Percentiles rank a stretch among this genome's conserved stretches.
These are phyloP conservation scores for Ophonus ardosiacus DNA, from an alignment of 2,888 invertebrate genomes.

Conservation along the genomic window DNA sequence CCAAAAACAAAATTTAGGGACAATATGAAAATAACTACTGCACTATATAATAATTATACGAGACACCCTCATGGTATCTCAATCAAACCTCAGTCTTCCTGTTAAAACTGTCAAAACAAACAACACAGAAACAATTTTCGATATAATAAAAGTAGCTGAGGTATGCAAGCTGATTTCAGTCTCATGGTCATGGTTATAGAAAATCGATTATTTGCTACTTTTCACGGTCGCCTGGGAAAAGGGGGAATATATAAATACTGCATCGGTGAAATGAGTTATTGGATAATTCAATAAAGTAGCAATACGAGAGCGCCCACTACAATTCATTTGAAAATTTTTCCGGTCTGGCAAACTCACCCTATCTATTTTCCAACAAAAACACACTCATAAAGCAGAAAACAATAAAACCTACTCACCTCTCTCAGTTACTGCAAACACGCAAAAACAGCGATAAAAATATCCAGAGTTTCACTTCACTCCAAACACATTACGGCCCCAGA, in stretches of 20 bases:
- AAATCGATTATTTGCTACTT: background rate
- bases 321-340: constrained; percentile 33
- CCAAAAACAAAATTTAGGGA: no score
- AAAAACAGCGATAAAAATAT: constrained; percentile 39
- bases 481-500: constrained; percentile 39
- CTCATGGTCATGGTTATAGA: background rate
- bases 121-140: no score
- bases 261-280: background rate
- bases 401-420: constrained; percentile 38
- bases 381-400: constrained; percentile 37
- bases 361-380: constrained; percentile 34
- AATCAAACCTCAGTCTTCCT: no score
- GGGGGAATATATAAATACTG: background rate
- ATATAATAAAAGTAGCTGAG: no score
- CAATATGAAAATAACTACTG: no score
- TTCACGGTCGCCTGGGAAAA: background rate
- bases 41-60: no score
- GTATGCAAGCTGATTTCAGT: background rate
- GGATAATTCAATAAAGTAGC: constrained; percentile 6
- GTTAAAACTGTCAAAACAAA: no score
- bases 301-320: background rate
- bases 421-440: constrained; percentile 32
- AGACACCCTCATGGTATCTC: no score
- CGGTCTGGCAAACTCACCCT: constrained; percentile 19
- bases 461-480: constrained; percentile 41